phyloP scores from a whole-genome alignment of 2,888 invertebrate genomes.

The Lepetodrilus schrolli region DNA sequence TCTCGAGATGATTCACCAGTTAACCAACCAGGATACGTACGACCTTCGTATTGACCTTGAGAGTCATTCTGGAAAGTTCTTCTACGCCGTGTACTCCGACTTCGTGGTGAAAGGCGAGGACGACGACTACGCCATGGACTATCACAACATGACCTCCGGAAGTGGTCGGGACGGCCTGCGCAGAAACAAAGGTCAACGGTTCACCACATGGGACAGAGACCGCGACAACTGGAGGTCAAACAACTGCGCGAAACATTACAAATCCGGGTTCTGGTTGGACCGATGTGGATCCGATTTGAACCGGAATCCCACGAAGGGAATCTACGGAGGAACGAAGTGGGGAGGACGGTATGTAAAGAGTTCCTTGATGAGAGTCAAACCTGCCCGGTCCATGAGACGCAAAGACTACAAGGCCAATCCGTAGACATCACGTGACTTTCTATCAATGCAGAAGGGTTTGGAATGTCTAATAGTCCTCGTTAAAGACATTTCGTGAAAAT shows the following conservation, averaged over 20 bases:
- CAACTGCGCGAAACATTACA: slow-evolving; percentile 48
- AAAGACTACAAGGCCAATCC: slow-evolving; percentile 21
- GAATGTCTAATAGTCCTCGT: too few species aligned
- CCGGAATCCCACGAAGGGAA: slow-evolving; percentile 28
- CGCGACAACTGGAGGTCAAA: slow-evolving; percentile 42
- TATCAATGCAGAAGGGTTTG: too few species aligned
- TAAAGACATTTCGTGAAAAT: too few species aligned
- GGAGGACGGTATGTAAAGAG: slow-evolving; percentile 9
- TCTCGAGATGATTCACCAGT: slow-evolving; percentile 85
- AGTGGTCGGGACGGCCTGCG: slow-evolving; percentile 39
- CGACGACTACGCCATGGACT: slow-evolving; percentile 21
- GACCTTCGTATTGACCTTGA: slow-evolving; percentile 42
- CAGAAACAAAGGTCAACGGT: slow-evolving; percentile 35
- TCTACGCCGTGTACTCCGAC: slow-evolving; percentile 38
- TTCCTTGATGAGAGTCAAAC: slow-evolving; percentile 39
- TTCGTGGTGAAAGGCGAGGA: slow-evolving; percentile 36
- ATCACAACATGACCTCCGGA: slow-evolving; percentile 36
- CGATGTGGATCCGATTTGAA: slow-evolving; percentile 45
- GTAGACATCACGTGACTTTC: too few species aligned
- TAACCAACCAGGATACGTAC: slow-evolving; percentile 78
- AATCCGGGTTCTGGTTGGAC: slow-evolving; percentile 46
- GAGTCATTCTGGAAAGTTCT: slow-evolving; percentile 44
- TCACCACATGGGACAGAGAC: slow-evolving; percentile 43
- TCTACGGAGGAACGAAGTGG: slow-evolving; percentile 36
- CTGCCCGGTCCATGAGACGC: not conserved